Percentiles rank a stretch among this genome's conserved stretches.
Conservation (phyloP, 2,113 vertebrate species). For the Siniperca chuatsi region DNA sequence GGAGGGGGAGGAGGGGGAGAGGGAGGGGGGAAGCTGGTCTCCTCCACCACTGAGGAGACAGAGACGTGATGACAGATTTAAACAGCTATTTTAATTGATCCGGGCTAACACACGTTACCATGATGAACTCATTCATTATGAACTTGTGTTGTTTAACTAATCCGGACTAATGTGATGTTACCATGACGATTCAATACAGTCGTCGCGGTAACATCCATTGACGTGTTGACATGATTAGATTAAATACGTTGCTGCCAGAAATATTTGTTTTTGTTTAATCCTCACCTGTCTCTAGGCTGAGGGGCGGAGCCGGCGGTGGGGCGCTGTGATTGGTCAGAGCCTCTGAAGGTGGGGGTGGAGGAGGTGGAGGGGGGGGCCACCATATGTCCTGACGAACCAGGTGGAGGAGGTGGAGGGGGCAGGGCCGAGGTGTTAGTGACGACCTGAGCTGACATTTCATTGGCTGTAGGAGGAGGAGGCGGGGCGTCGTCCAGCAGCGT, state of each 20-base stretch:
- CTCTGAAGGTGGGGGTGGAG: constrained; percentile 23
- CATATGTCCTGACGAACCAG: not conserved
- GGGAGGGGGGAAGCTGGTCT: constrained; percentile 66
- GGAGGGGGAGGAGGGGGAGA: constrained; percentile 54
- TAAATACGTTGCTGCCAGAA: not conserved
- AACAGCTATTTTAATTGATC: not conserved
- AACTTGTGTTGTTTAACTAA: too few relatives aligned
- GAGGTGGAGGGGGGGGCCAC: constrained; percentile 10
- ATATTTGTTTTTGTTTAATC: not conserved
- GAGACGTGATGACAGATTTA: not conserved
- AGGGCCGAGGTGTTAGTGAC: not conserved
- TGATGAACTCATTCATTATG: not conserved
- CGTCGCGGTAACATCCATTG: not conserved
- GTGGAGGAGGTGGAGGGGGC: constrained; percentile 54
- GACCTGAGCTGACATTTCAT: not conserved
- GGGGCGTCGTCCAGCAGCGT: constrained; percentile 49
- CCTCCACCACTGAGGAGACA: constrained; percentile 76
- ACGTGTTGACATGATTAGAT: too few relatives aligned
- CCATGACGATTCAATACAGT: too few relatives aligned
- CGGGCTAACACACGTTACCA: not conserved
- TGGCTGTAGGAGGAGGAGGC: constrained; percentile 50
- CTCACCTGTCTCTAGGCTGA: constrained; percentile 79
- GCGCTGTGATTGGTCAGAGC: not conserved
- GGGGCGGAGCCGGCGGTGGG: constrained; percentile 37
- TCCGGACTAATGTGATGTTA: too few relatives aligned